phyloP scores from a whole-genome alignment of 64 coral and sea anemone genomes.

The Catalaphyllia jardinei region DNA sequence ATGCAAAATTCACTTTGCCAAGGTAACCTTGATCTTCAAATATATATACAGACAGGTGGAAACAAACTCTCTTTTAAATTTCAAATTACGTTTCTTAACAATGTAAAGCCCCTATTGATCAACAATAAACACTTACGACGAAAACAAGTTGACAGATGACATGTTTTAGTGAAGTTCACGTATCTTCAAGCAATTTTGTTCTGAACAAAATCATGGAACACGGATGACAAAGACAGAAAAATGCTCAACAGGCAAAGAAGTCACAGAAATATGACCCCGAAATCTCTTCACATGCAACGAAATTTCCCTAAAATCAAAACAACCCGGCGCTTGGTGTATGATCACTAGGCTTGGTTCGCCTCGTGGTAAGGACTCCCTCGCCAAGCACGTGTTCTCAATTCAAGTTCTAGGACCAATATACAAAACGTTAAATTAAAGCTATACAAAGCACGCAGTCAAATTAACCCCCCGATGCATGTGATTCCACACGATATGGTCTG shows the following conservation, averaged over 20 bases:
- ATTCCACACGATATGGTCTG: not conserved
- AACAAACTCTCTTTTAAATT: not conserved
- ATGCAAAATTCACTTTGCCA: not conserved
- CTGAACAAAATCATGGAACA: not conserved
- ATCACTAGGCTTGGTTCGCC: not conserved
- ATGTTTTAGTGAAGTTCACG: not conserved
- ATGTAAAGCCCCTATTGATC: not conserved
- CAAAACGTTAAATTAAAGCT: conserved; percentile 2
- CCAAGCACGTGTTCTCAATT: not conserved
- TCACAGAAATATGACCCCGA: not conserved
- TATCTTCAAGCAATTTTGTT: not conserved
- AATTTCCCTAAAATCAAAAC: not conserved
- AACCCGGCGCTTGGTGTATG: not conserved
- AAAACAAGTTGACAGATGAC: not conserved
- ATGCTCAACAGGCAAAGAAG: not conserved
- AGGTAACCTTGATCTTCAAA: not conserved
- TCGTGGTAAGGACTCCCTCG: not conserved
- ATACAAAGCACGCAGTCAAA: not conserved
- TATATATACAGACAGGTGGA: not conserved
- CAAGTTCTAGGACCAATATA: not conserved
- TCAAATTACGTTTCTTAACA: not conserved
- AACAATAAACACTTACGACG: not conserved
- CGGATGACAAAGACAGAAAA: not conserved
- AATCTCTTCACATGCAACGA: not conserved
- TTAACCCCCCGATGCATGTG: not conserved